Conservation (phyloP, 2,113 vertebrate genomes). For the Eurystomus gularis region DNA sequence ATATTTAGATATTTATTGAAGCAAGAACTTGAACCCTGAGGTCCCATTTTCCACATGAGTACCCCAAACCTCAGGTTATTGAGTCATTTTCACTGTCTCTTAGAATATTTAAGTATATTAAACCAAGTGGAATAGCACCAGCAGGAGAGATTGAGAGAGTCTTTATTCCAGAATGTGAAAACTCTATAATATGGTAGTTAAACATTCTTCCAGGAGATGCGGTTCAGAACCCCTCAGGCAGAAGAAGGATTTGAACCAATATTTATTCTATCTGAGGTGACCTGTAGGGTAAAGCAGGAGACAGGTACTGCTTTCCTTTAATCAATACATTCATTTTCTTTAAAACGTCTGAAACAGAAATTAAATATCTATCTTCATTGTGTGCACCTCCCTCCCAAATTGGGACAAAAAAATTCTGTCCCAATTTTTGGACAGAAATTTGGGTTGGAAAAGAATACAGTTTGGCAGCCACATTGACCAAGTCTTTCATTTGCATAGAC, state of each 20-base stretch:
- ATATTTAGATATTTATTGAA: constrained; percentile 18
- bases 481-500: not conserved
- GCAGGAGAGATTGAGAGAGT: constrained; percentile 5
- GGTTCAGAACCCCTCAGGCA: not conserved
- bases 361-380: not conserved
- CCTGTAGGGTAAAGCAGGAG: not conserved
- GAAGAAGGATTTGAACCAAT: not conserved
- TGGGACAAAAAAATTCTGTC: no score
- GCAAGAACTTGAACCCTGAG: not conserved
- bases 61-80: not conserved
- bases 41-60: not conserved
- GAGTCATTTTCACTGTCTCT: not conserved
- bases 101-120: constrained; percentile 8
- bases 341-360: not conserved
- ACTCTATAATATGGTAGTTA: not conserved
- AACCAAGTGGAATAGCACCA: not conserved
- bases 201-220: not conserved
- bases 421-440: not conserved
- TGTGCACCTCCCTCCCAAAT: not conserved
- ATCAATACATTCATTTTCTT: not conserved
- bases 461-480: not conserved
- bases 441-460: not conserved
- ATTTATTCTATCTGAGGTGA: not conserved
- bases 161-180: constrained; percentile 12
- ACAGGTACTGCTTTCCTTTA: not conserved